Conservation (phyloP, 2,113 vertebrate species). For the Varanus komodoensis region DNA sequence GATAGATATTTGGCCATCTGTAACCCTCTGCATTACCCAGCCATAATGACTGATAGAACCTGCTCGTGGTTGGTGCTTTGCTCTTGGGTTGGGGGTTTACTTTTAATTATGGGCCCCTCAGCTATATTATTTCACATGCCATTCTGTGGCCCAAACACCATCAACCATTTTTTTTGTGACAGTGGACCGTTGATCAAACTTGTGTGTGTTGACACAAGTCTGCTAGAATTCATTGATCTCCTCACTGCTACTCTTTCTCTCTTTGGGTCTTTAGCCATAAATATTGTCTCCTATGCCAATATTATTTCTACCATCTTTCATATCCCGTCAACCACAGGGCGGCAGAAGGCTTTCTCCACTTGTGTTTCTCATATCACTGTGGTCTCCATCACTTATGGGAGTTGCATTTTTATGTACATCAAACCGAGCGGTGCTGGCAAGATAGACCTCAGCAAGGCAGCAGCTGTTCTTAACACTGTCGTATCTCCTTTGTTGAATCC, state of each 20-base stretch:
- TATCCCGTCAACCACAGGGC: constrained; percentile 12
- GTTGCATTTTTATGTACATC: constrained; percentile 27
- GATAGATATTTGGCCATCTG: constrained; percentile 59
- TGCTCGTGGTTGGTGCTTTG: background rate
- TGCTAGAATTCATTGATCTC: background rate
- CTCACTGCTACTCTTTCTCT: background rate
- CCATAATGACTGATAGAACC: constrained; percentile 53
- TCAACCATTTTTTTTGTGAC: constrained; percentile 57
- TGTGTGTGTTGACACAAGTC: background rate
- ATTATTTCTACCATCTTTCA: constrained; percentile 10
- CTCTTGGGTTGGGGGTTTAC: constrained; percentile 38
- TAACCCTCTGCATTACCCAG: constrained; percentile 39
- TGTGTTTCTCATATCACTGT: constrained; percentile 3
- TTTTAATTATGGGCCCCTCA: constrained; percentile 34
- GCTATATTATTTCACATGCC: constrained; percentile 37
- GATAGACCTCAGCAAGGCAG: background rate
- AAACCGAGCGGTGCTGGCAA: background rate
- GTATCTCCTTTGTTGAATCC: constrained; percentile 18
- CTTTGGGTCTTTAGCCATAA: background rate
- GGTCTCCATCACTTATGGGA: background rate
- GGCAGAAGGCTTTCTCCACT: constrained; percentile 7
- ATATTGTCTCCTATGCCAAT: background rate
- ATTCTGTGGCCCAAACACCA: constrained; percentile 46
- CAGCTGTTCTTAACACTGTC: background rate
- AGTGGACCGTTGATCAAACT: background rate